phyloP scores from a whole-genome alignment of 2,888 invertebrate genomes.

The Dendrolimus pini region DNA sequence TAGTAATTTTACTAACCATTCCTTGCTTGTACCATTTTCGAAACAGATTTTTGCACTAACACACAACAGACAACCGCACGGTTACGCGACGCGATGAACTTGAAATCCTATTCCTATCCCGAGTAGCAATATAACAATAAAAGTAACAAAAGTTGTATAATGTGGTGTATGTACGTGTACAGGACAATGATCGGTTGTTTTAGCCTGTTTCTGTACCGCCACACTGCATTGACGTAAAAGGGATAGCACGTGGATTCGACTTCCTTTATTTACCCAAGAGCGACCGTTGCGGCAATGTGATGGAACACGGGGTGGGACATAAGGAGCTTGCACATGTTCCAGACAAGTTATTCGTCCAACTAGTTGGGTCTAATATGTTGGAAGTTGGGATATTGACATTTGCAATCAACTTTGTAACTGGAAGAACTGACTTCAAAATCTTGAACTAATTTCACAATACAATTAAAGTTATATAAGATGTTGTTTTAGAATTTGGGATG shows the following conservation, averaged over 20 bases:
- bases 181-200: not conserved
- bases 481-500: too few species aligned
- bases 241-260: constrained; percentile 3
- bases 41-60: not conserved
- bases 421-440: too few species aligned
- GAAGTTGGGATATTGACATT: too few species aligned
- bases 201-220: not conserved
- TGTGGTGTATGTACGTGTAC: not conserved
- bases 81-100: constrained; percentile 2
- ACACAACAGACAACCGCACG: not conserved
- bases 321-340: not conserved
- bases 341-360: not conserved
- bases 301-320: not conserved
- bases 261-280: not conserved
- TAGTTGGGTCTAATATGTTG: too few species aligned
- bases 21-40: not conserved
- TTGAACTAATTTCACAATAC: too few species aligned
- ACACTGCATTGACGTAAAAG: constrained; percentile 2
- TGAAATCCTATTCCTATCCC: constrained; percentile 3
- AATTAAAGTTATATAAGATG: too few species aligned
- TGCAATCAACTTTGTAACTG: too few species aligned
- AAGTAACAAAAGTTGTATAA: not conserved
- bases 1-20: not conserved
- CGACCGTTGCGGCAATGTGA: not conserved
- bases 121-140: not conserved